Conservation (phyloP, 1,140 invertebrate genomes). For the Drosophila punjabiensis region DNA sequence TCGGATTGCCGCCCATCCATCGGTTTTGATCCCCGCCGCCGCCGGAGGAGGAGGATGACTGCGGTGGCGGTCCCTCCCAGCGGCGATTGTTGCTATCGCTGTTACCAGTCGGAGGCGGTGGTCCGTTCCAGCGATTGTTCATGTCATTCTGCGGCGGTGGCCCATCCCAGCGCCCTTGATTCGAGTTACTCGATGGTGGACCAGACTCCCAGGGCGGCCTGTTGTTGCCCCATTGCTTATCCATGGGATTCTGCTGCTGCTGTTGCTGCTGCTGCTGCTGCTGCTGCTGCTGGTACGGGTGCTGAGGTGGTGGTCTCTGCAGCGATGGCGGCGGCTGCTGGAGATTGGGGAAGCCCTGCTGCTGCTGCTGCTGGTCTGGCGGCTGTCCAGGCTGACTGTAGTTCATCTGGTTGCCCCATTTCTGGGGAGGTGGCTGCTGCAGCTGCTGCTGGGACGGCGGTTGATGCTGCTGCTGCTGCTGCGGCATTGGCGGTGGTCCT, state of each 20-base stretch:
- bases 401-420: constrained; percentile 34
- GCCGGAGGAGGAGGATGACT: not conserved
- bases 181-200: constrained; percentile 1
- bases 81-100: constrained; percentile 2
- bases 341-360: constrained; percentile 55
- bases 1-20: constrained; percentile 6
- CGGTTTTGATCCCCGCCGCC: constrained; percentile 4
- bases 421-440: not conserved
- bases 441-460: constrained; percentile 1
- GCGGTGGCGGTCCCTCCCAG: constrained; percentile 41
- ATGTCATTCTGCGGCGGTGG: constrained; percentile 25
- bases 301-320: constrained; percentile 14
- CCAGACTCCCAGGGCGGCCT: constrained; percentile 17
- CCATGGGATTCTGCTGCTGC: constrained; percentile 24
- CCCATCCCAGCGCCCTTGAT: constrained; percentile 38
- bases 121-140: constrained; percentile 27
- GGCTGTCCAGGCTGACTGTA: constrained; percentile 19
- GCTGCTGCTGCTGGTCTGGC: not conserved
- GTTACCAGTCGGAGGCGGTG: not conserved
- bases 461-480: constrained; percentile 15
- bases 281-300: not conserved
- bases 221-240: constrained; percentile 34
- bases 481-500: constrained; percentile 23
- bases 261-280: constrained; percentile 10
- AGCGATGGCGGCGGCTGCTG: constrained; percentile 62